Evolutionary conservation across 2,113 vertebrate genomes (phyloP).

Genomic region (Romanogobio albipinnatus): DNA sequence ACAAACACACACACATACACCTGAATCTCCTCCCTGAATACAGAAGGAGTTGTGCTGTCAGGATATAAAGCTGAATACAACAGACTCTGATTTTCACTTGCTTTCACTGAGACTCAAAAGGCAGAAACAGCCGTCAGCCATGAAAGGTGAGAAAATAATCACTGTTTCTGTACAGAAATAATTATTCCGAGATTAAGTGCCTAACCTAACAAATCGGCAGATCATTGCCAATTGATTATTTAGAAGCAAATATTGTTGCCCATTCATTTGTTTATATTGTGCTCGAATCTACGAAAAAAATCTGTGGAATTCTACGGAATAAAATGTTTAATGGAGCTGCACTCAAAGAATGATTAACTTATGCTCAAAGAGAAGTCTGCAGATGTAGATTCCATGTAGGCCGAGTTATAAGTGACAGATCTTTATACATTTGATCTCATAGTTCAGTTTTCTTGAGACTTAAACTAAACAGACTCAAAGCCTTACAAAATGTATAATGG

Average conservation of each 20-base stretch:
- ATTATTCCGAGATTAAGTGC: background rate
- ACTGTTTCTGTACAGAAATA: background rate
- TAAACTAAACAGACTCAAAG: background rate
- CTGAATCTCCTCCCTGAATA: background rate
- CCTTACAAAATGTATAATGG: background rate
- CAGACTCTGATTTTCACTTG: background rate
- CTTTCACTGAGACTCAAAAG: background rate
- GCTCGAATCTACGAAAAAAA: background rate
- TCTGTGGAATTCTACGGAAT: background rate
- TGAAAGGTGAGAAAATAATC: slow-evolving; percentile 34
- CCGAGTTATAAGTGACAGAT: background rate
- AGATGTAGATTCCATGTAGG: background rate
- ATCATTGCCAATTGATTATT: background rate
- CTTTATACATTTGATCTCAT: background rate
- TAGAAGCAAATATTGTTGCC: background rate
- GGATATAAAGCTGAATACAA: slow-evolving; percentile 11
- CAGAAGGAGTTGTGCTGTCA: slow-evolving; percentile 1
- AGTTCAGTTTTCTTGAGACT: background rate
- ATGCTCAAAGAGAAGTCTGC: background rate
- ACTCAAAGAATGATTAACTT: background rate
- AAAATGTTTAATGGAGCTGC: background rate
- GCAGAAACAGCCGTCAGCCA: slow-evolving; percentile 1
- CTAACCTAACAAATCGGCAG: background rate
- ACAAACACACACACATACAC: background rate
- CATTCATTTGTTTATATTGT: background rate